phyloP scores from a whole-genome alignment of 2,888 invertebrate species.

The Ophion costatus region DNA sequence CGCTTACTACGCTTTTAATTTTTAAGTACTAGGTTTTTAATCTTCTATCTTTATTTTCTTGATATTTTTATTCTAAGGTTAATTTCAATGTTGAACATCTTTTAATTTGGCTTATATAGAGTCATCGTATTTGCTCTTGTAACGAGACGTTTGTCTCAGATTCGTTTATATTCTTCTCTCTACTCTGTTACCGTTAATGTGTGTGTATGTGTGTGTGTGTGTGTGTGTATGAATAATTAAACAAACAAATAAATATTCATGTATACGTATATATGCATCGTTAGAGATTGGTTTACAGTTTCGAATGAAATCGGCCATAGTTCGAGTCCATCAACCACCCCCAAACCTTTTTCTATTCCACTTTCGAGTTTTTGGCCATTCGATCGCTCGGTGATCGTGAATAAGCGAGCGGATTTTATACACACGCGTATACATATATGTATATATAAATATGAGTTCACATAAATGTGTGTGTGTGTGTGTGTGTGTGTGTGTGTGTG shows the following conservation, averaged over 20 bases:
- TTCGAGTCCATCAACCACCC: background rate
- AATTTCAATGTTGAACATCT: too few relatives aligned
- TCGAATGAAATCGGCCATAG: background rate
- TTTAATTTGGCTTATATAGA: too few relatives aligned
- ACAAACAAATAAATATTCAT: background rate
- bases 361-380: background rate
- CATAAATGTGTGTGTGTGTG: background rate
- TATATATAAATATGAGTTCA: too few relatives aligned
- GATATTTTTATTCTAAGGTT: too few relatives aligned
- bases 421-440: background rate
- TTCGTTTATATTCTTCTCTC: too few relatives aligned
- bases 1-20: too few relatives aligned
- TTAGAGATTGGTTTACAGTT: background rate
- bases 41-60: too few relatives aligned
- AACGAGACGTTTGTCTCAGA: too few relatives aligned
- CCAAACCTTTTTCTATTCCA: background rate
- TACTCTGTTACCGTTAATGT: too few relatives aligned
- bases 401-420: background rate
- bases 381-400: background rate
- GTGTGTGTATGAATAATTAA: background rate
- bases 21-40: too few relatives aligned
- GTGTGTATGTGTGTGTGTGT: too few relatives aligned
- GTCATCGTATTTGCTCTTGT: too few relatives aligned
- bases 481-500: background rate
- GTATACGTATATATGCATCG: background rate